Conservation (phyloP, 2,797 vertebrate species). For the Neopelma chrysocephalum region DNA sequence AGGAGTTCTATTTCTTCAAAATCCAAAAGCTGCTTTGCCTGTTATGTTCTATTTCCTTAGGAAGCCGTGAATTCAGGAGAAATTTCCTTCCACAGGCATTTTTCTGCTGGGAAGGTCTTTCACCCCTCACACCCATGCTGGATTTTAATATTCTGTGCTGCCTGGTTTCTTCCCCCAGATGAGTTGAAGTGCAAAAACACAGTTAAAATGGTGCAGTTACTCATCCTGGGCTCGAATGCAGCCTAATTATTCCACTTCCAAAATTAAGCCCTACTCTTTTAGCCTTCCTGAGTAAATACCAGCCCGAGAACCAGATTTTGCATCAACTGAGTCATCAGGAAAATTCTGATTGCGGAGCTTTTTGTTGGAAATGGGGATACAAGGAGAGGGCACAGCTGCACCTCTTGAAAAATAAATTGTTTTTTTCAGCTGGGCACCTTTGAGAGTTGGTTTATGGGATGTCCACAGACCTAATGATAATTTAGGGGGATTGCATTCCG, state of each 20-base stretch:
- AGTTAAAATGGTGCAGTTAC: slow-evolving; percentile 27
- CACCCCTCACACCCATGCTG: background rate
- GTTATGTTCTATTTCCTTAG: background rate
- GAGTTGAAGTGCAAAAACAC: background rate
- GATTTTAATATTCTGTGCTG: background rate
- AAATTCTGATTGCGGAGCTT: background rate
- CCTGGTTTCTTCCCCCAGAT: background rate
- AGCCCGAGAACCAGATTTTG: background rate
- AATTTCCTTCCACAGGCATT: background rate
- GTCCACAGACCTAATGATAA: rapidly evolving
- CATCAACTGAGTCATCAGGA: slow-evolving; percentile 52
- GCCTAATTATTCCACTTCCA: slow-evolving; percentile 36
- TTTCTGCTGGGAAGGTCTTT: background rate
- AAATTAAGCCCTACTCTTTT: slow-evolving; percentile 54
- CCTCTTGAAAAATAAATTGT: background rate
- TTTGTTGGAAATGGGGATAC: background rate
- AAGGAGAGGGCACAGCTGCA: slow-evolving; percentile 17
- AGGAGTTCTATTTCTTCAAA: background rate
- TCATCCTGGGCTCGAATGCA: slow-evolving; percentile 15
- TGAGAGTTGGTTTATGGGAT: background rate
- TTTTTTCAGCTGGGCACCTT: background rate
- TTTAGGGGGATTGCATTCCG: background rate
- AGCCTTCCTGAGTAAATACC: background rate
- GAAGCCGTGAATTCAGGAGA: background rate
- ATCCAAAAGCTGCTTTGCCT: background rate